A percentile compares a stretch with the other conserved stretches of the same genome.
phyloP scores from a whole-genome alignment of 2,888 invertebrate species.

The Polylopha cassiicola region DNA sequence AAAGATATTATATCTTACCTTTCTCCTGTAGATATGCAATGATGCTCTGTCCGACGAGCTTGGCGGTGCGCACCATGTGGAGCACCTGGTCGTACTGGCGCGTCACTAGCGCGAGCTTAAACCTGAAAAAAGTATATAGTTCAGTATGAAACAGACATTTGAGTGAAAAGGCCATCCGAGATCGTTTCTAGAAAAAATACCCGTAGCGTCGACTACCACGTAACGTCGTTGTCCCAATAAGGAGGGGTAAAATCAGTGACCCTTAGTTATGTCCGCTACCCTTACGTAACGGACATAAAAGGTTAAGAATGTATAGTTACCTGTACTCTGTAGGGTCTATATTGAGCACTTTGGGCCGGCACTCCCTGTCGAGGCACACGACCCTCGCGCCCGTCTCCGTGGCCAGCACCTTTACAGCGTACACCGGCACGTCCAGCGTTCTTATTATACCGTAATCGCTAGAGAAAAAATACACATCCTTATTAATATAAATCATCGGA shows the following conservation, averaged over 20 bases:
- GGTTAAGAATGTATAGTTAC: slow-evolving; percentile 29
- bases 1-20: slow-evolving; percentile 77
- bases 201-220: no score
- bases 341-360: slow-evolving; percentile 90
- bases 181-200: no score
- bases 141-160: no score
- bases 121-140: no score
- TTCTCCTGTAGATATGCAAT: slow-evolving; percentile 99
- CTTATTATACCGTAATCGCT: slow-evolving; percentile 98
- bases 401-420: slow-evolving; percentile 94
- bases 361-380: slow-evolving; percentile 96
- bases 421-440: slow-evolving; percentile 97
- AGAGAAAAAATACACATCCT: slow-evolving; percentile 24
- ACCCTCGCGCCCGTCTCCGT: slow-evolving; percentile 81
- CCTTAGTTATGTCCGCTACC: no score
- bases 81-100: slow-evolving; percentile 96
- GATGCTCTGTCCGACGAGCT: slow-evolving; percentile 98
- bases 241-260: no score
- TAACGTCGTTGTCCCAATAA: no score
- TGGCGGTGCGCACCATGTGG: slow-evolving; percentile 96
- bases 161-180: no score
- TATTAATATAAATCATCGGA: background rate
- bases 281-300: background rate
- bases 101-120: slow-evolving; percentile 97
- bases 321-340: slow-evolving; percentile 99